These are phyloP conservation scores for Folsomia candida DNA, from an alignment of 2,888 invertebrate genomes.

Conservation along the genomic window DNA sequence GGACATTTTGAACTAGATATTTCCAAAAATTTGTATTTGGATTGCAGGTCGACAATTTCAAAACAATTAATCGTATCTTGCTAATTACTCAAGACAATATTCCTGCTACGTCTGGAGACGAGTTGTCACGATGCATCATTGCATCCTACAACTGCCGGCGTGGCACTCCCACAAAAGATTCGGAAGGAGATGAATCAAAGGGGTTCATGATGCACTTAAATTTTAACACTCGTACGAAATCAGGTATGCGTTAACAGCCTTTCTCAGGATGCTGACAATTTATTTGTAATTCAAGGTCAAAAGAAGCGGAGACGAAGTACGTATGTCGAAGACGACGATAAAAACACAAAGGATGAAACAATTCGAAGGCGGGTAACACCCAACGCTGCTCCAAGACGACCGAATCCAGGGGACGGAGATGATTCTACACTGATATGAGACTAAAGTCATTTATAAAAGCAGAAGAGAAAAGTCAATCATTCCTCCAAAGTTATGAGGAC, in stretches of 20 bases:
- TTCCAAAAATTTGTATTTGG: neutral
- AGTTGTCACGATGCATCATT: constrained; percentile 18
- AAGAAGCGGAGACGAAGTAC: neutral
- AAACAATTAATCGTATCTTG: constrained; percentile 36
- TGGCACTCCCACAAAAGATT: neutral
- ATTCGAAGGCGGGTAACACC: neutral
- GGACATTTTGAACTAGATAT: constrained; percentile 5
- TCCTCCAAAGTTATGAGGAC: too few relatives aligned
- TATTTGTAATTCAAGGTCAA: neutral
- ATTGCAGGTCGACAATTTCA: constrained; percentile 16
- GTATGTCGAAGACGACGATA: neutral
- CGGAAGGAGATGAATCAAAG: neutral
- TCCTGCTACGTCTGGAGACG: constrained; percentile 9
- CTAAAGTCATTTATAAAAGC: too few relatives aligned
- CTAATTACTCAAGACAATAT: constrained; percentile 36
- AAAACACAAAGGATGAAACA: neutral
- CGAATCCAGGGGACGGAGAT: neutral
- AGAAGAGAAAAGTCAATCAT: too few relatives aligned
- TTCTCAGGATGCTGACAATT: neutral
- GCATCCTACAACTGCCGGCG: neutral
- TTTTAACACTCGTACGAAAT: neutral
- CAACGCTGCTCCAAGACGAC: neutral
- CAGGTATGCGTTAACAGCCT: neutral
- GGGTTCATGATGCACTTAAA: neutral
- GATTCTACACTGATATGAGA: too few relatives aligned